Evolutionary conservation across 2,113 vertebrate genomes (phyloP), one percentile per base, ranked within the genome.

Genomic region (Eudyptes chrysolophus): DNA sequence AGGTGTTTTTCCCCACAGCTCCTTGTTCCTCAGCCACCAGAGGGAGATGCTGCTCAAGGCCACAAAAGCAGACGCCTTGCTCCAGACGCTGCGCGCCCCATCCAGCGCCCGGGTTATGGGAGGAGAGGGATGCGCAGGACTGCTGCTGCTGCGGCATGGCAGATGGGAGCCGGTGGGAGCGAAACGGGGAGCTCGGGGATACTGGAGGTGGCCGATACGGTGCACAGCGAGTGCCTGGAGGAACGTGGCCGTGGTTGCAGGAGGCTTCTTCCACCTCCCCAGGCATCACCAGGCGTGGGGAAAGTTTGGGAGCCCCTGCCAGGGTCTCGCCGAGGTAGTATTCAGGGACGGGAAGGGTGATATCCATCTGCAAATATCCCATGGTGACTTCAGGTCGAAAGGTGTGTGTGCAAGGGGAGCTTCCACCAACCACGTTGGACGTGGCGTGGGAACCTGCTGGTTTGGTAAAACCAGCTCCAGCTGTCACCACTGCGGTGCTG

Each of bases 11-110:
- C 83, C 70, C 49, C n/a, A 1, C 4, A 64, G 49, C 60, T 77
- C 22, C 68, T 27, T 14, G 48, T 40, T 71, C 55, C 21, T 72
- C 34, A 52, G 84, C 97, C 97, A 90, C 78, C 70, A 95, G 97
- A 97, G 96, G 95, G 96, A 94, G 96, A 87, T 95, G 87, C 70
- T 70, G 92, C 71, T 72, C 81, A 90, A 72, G 36, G 61, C 46
- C 61, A 26, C 44, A 26, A 12, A 16, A n/a, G 40, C 5, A 0
- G 40, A 22, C 0, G 1, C 25, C 34, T 64, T 17, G 6, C 13
- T 72, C 34, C 34, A 27, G 80, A 14, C 0, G 0, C 42, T 36
- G 5, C 0, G 0, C 14, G 11, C n/a, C n/a, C 32, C 74, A 19
- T 18, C 32, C 44, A 11, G 22, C 0, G 12, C 40, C 34, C 1